Percentiles rank a stretch among this genome's conserved stretches.
Evolutionary conservation across 1,140 invertebrate species (phyloP).

Genomic region (Magallana angulata): DNA sequence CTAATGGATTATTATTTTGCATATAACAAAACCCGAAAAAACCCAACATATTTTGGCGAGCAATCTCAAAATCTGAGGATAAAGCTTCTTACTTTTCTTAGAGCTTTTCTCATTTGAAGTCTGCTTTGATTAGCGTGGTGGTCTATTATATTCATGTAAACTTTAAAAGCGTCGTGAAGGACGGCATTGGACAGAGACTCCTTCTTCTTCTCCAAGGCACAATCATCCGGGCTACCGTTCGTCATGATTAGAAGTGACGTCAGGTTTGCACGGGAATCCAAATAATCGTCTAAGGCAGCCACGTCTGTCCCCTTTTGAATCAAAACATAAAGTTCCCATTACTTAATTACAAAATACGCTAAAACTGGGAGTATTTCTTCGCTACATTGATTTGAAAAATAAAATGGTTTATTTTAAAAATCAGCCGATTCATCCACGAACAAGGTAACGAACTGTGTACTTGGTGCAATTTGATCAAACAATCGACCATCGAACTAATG

Average conservation of each 20-base stretch:
- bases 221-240: slow-evolving; percentile 62
- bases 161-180: slow-evolving; percentile 64
- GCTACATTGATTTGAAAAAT: no score
- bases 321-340: background rate
- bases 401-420: no score
- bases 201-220: slow-evolving; percentile 58
- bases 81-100: slow-evolving; percentile 44
- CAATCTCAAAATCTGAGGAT: no score
- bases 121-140: slow-evolving; percentile 37
- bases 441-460: no score
- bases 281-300: slow-evolving; percentile 63
- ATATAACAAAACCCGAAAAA: no score
- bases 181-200: slow-evolving; percentile 62
- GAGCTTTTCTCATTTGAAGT: slow-evolving; percentile 56
- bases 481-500: background rate
- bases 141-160: slow-evolving; percentile 39
- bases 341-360: no score
- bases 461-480: no score
- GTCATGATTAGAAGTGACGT: slow-evolving; percentile 69
- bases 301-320: slow-evolving; percentile 65
- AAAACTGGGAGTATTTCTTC: no score
- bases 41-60: no score
- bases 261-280: slow-evolving; percentile 68
- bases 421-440: no score
- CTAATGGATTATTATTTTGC: no score